Base-by-base conservation (phyloP, 2,888 invertebrate species). In the Protodeltote pygarga region DNA sequence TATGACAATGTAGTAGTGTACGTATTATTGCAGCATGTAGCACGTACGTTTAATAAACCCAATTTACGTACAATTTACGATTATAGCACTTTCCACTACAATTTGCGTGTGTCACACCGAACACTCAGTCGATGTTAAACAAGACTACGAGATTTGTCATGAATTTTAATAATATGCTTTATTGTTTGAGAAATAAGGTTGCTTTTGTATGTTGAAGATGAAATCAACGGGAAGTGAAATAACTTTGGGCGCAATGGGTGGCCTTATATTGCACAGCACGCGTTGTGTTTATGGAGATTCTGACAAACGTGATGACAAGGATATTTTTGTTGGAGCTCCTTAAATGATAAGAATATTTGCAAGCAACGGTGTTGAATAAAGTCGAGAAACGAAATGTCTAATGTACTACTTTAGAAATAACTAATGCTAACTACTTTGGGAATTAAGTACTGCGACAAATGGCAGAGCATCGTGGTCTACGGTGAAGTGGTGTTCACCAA, bases 1-100 rank as follows among this genome's bases (percentile, higher is more conserved):
- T 28, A 42, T 14, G 8, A 21, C 11, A 29, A 20, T 40, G 27
- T 47, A 45, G 24, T 48, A 32, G 23, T 69, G 46, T 67, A 60
- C 41, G 52, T 71, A 67, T 69, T 72, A 75, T 66, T 68, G 63
- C 50, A 62, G 57, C 51, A 41, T 49, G 52, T 68, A 47, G 49
- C 58, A 53, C 44, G 65, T 58, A 42, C 60, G 64, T 73, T 77
- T 75, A 75, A 77, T 79, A 79, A 77, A 75, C 72, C 71, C 77
- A 80, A 80, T 80, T 78, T 78, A 68, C 65, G 64, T 55, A 49
- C 67, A 68, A 78, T 80, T 79, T 80, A 79, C 68, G 72, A 71
- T 77, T 73, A 79, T 66, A 55, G 70, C 71, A 71, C 45, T 75
- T 77, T 72, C 72, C 69, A 72, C 75, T 76, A 78, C 70, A 81